A percentile compares a stretch with the other conserved stretches of the same genome.
phyloP scores from a whole-genome alignment of 2,113 vertebrate genomes.

The Gobius niger region DNA sequence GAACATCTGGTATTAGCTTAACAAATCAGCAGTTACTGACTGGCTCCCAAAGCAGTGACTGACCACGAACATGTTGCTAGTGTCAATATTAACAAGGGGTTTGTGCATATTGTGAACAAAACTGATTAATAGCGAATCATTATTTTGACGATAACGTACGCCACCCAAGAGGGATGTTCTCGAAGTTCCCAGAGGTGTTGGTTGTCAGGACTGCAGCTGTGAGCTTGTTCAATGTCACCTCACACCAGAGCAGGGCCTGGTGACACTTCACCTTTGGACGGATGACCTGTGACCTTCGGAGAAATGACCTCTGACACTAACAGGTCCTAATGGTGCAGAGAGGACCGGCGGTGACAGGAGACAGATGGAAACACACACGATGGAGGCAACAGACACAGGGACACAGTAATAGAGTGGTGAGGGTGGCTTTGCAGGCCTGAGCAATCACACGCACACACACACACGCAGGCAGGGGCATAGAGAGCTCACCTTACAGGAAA shows the following conservation, averaged over 20 bases:
- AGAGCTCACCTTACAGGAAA: constrained; percentile 66
- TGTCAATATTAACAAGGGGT: not conserved
- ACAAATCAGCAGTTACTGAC: not conserved
- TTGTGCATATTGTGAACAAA: constrained; percentile 4
- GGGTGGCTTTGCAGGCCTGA: constrained; percentile 50
- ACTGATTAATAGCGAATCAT: constrained; percentile 11
- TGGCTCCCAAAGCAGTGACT: not conserved
- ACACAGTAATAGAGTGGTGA: constrained; percentile 53
- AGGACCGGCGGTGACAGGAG: constrained; percentile 65
- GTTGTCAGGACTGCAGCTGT: constrained; percentile 52
- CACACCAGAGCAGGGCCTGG: constrained; percentile 53
- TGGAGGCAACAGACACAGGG: constrained; percentile 34
- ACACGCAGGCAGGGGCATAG: constrained; percentile 11
- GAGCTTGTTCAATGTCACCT: constrained; percentile 67
- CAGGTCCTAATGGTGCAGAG: constrained; percentile 67
- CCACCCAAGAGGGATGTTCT: constrained; percentile 19
- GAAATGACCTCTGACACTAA: constrained; percentile 66
- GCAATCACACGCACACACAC: constrained; percentile 48
- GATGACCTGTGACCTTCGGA: constrained; percentile 60
- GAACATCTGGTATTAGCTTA: not conserved
- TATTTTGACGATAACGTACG: constrained; percentile 24
- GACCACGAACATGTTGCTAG: not conserved
- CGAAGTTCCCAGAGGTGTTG: constrained; percentile 40
- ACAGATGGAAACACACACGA: constrained; percentile 65
- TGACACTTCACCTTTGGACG: constrained; percentile 60